phyloP scores from a whole-genome alignment of 2,113 vertebrate species.

The Australoheros scitulus region DNA sequence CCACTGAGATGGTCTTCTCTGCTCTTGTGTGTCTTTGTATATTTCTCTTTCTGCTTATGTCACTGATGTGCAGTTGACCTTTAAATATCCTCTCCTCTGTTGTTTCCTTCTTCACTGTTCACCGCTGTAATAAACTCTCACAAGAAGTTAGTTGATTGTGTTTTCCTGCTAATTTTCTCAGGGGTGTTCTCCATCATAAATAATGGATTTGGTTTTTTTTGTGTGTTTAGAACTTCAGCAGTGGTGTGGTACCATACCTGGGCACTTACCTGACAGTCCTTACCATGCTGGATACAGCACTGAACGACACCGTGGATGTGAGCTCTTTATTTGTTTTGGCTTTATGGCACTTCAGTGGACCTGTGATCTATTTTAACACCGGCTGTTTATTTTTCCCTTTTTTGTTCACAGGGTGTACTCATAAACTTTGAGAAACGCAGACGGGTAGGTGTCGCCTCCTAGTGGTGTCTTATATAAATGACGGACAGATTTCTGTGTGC shows the following conservation, averaged over 20 bases:
- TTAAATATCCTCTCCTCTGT: neutral
- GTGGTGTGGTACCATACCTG: constrained; percentile 86
- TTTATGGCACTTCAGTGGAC: neutral
- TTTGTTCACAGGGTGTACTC: constrained; percentile 79
- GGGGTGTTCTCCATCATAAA: neutral
- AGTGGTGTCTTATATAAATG: constrained; percentile 4
- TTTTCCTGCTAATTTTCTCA: neutral
- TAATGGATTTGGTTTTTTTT: constrained; percentile 2
- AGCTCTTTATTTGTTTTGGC: constrained; percentile 25
- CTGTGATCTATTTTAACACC: neutral
- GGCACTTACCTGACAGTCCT: constrained; percentile 90
- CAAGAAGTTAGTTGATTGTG: neutral
- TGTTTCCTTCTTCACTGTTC: neutral
- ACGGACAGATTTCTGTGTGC: neutral
- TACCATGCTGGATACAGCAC: constrained; percentile 90
- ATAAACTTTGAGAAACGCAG: constrained; percentile 93
- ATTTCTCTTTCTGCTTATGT: rapidly evolving
- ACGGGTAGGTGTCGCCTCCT: constrained; percentile 80
- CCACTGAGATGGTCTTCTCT: neutral
- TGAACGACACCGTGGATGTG: constrained; percentile 85
- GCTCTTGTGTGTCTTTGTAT: neutral
- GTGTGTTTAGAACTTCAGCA: constrained; percentile 58
- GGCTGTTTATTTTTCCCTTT: neutral
- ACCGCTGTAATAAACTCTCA: neutral
- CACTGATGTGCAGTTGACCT: no score